These are phyloP conservation scores for Troides aeacus DNA, from an alignment of 2,888 invertebrate species.

Conservation along the genomic window DNA sequence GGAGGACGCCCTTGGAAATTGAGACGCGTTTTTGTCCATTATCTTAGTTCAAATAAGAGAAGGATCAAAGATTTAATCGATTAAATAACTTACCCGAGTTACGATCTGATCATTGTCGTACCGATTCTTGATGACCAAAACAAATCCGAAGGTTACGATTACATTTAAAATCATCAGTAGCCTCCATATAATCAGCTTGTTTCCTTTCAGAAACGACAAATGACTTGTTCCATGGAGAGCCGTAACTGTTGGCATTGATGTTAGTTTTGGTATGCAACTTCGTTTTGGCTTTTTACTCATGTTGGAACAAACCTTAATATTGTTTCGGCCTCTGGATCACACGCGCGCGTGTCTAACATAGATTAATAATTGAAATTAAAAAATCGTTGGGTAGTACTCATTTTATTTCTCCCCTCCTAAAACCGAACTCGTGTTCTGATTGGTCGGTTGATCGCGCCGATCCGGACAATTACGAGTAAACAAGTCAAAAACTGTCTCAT, in stretches of 20 bases:
- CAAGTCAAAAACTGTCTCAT: too few relatives aligned
- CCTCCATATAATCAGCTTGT: constrained; percentile 44
- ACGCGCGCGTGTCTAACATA: too few relatives aligned
- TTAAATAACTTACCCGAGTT: constrained; percentile 48
- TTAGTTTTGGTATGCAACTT: constrained; percentile 4
- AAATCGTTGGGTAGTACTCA: too few relatives aligned
- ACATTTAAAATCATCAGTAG: constrained; percentile 43
- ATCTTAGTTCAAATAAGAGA: too few relatives aligned
- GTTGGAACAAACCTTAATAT: not conserved
- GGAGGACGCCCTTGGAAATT: too few relatives aligned
- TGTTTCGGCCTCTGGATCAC: not conserved
- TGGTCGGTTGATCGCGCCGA: too few relatives aligned
- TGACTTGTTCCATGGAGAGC: constrained; percentile 56
- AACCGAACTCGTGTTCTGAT: too few relatives aligned
- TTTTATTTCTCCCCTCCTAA: too few relatives aligned
- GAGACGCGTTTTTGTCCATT: too few relatives aligned
- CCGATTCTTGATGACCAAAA: constrained; percentile 53
- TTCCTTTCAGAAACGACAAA: constrained; percentile 42
- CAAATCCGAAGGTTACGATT: constrained; percentile 44
- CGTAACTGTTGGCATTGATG: constrained; percentile 43
- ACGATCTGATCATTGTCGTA: constrained; percentile 58
- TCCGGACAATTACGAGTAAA: too few relatives aligned
- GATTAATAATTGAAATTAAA: too few relatives aligned
- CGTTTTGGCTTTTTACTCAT: constrained; percentile 14
- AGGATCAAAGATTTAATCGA: too few relatives aligned